phyloP scores from a whole-genome alignment of 1,140 invertebrate genomes.

The Plectrocnemia conspersa region DNA sequence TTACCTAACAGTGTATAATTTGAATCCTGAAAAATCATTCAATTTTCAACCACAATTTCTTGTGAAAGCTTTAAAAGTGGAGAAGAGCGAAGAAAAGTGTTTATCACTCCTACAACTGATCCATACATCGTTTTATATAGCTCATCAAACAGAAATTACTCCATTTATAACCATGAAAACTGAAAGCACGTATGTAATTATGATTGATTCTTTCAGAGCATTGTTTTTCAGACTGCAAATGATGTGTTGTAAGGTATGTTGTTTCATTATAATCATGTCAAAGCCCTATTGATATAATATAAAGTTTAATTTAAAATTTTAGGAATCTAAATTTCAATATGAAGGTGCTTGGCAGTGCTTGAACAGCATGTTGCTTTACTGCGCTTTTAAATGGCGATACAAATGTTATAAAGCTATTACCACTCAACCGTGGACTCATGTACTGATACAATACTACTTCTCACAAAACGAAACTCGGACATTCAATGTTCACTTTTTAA shows the following conservation, averaged over 20 bases:
- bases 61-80: constrained; percentile 21
- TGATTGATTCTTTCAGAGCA: constrained; percentile 10
- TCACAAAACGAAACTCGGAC: constrained; percentile 21
- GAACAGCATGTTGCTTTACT: constrained; percentile 25
- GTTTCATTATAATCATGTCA: not conserved
- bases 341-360: constrained; percentile 25
- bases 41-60: constrained; percentile 20
- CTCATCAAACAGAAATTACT: constrained; percentile 3
- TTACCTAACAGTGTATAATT: constrained; percentile 20
- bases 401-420: constrained; percentile 11
- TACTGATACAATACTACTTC: constrained; percentile 28
- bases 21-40: constrained; percentile 20
- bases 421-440: constrained; percentile 30
- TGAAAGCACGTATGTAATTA: not conserved
- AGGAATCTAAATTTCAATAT: constrained; percentile 28
- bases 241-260: constrained; percentile 30
- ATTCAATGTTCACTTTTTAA: constrained; percentile 21
- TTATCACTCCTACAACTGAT: constrained; percentile 23
- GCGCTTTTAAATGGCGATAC: constrained; percentile 1
- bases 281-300: not conserved
- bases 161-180: constrained; percentile 12
- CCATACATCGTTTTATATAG: constrained; percentile 18
- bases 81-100: constrained; percentile 24
- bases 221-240: constrained; percentile 32
- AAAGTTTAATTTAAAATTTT: constrained; percentile 6